Percentiles rank a stretch among this genome's conserved stretches.
Conservation (phyloP, 2,113 vertebrate species). For the Ageneiosus marmoratus region DNA sequence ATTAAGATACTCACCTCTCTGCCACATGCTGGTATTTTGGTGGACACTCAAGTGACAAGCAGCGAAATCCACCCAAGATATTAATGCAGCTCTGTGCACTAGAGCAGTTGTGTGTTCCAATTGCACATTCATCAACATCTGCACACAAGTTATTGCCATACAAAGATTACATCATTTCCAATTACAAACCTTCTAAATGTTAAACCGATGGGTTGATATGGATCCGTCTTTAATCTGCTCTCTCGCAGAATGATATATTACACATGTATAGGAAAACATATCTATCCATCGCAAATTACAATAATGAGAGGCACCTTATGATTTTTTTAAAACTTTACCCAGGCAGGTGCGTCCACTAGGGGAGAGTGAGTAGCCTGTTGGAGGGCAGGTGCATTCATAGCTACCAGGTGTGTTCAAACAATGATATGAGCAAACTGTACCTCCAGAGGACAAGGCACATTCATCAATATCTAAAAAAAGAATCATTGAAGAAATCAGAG, state of each 20-base stretch:
- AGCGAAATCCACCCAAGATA: constrained; percentile 87
- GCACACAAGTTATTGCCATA: constrained; percentile 12
- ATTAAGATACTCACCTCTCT: constrained; percentile 83
- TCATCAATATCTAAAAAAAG: constrained; percentile 88
- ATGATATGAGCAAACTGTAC: constrained; percentile 89
- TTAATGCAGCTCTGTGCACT: constrained; percentile 92
- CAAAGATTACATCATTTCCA: not conserved
- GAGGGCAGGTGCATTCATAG: constrained; percentile 90
- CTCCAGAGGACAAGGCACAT: constrained; percentile 90
- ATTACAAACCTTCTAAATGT: not conserved
- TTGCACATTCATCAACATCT: constrained; percentile 93
- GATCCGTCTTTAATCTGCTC: not conserved
- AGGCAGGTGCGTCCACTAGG: constrained; percentile 91
- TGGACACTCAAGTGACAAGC: constrained; percentile 86
- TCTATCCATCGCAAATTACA: not conserved
- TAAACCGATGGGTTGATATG: too few relatives aligned
- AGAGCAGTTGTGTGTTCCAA: constrained; percentile 85
- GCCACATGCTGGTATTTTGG: constrained; percentile 84
- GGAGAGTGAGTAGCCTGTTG: constrained; percentile 82
- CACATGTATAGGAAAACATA: not conserved
- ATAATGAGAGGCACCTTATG: not conserved
- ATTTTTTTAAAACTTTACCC: constrained; percentile 70
- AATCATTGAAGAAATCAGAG: not conserved
- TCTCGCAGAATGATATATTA: not conserved
- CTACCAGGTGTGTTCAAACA: constrained; percentile 89